phyloP scores from a whole-genome alignment of 1,140 invertebrate genomes.

The Drosophila chauvacae region DNA sequence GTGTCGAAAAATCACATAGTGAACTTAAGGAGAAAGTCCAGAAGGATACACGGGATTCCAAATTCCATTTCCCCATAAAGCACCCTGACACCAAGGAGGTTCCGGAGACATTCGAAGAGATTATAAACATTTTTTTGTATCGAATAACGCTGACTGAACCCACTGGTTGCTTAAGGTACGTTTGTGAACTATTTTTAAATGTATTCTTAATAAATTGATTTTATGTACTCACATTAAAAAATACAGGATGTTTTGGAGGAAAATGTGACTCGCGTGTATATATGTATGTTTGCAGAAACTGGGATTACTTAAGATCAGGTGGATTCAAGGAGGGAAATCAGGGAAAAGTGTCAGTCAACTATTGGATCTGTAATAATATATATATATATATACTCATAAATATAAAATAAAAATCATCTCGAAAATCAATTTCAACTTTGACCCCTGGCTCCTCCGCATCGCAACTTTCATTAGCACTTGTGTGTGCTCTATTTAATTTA shows the following conservation, averaged over 20 bases:
- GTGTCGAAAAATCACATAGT: constrained; percentile 46
- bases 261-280: constrained; percentile 89
- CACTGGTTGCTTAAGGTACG: not conserved
- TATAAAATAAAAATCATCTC: no score
- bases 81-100: constrained; percentile 90
- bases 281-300: constrained; percentile 86
- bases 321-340: no score
- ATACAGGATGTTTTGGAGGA: constrained; percentile 86
- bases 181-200: not conserved
- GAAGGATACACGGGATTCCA: constrained; percentile 87
- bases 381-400: no score
- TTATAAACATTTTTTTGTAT: constrained; percentile 90
- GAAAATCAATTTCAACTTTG: not conserved
- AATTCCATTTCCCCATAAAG: constrained; percentile 93
- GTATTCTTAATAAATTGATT: not conserved
- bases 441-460: constrained; percentile 14
- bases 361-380: not conserved
- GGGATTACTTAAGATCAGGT: no score
- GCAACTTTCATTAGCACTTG: constrained; percentile 68
- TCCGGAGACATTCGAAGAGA: constrained; percentile 91
- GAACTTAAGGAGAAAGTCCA: constrained; percentile 50
- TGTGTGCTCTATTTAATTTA: constrained; percentile 58
- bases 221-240: no score
- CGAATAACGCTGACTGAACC: not conserved
- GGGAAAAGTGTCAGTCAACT: constrained; percentile 90